Evolutionary conservation across 2,113 vertebrate genomes (phyloP).

Genomic region (Rattus norvegicus): DNA sequence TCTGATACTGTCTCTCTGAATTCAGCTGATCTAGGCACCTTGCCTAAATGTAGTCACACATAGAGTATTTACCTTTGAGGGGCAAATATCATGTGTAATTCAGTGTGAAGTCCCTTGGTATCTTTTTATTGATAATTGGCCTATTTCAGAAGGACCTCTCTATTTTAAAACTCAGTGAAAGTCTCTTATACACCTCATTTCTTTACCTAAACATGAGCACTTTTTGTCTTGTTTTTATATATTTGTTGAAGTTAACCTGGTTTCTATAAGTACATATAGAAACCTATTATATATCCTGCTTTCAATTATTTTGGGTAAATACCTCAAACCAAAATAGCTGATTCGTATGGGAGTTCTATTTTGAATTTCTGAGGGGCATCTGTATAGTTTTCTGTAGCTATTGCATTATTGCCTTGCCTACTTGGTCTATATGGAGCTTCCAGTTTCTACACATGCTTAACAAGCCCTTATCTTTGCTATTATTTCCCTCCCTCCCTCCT

Average conservation of each 20-base stretch:
- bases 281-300: background rate
- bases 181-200: background rate
- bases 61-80: background rate
- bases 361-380: background rate
- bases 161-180: background rate
- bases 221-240: background rate
- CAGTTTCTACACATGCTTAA: background rate
- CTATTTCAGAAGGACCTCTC: background rate
- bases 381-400: background rate
- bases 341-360: background rate
- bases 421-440: no score
- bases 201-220: background rate
- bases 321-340: background rate
- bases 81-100: background rate
- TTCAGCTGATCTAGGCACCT: background rate
- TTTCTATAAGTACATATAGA: background rate
- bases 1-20: background rate
- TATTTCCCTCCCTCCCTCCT: background rate
- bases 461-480: background rate
- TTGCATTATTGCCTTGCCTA: background rate
- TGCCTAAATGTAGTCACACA: background rate
- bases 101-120: background rate
- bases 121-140: background rate
- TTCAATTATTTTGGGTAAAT: background rate
- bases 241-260: background rate